Evolutionary conservation across 1,140 invertebrate species (phyloP), one percentile per base, ranked within the genome.

Genomic region (Lycorma delicatula): DNA sequence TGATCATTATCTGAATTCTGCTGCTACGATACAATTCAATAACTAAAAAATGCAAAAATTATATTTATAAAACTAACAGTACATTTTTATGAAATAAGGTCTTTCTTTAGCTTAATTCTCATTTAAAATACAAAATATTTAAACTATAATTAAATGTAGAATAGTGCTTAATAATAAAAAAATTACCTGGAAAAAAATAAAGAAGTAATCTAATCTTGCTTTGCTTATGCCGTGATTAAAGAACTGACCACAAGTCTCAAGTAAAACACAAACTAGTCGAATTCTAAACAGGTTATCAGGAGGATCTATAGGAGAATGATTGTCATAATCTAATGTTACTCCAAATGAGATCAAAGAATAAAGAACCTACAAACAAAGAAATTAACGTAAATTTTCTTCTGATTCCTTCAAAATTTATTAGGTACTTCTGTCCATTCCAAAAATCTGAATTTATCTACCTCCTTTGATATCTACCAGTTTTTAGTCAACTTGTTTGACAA

Each of bases 311-410:
- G 80, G 72, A 7, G 64, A 63, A 11, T 61, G 52, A 20, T 79
- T 71, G 4, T 70, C 71, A 31, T 81, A 80, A 65, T 89, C 84
- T 64, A 81, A 80, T 11, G 81, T 82, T 0, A 97, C 86, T 6
- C 93, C 94, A 72, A 97, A 93, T 0, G 91, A 91, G 46, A 98
- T 96, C 41, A 98, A 82, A 1, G 91, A 88, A 72, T 98, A 98
- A 0, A 98, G 73, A 1, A 89, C 86, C 65, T 82, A 67, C 12
- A 51, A 51, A 9, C 6, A 51, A 77, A 50, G 7, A 5, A n/a
- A n/a, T n/a, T n/a, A n/a, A n/a, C n/a, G n/a, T n/a, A n/a, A n/a
- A n/a, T n/a, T n/a, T n/a, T n/a, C n/a, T n/a, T n/a, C n/a, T n/a
- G n/a, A n/a, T n/a, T n/a, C n/a, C n/a, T n/a, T n/a, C n/a, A n/a